Evolutionary conservation across 2,888 invertebrate genomes (phyloP), one percentile per base, ranked within the genome.

Genomic region (Drosophila cognata): DNA sequence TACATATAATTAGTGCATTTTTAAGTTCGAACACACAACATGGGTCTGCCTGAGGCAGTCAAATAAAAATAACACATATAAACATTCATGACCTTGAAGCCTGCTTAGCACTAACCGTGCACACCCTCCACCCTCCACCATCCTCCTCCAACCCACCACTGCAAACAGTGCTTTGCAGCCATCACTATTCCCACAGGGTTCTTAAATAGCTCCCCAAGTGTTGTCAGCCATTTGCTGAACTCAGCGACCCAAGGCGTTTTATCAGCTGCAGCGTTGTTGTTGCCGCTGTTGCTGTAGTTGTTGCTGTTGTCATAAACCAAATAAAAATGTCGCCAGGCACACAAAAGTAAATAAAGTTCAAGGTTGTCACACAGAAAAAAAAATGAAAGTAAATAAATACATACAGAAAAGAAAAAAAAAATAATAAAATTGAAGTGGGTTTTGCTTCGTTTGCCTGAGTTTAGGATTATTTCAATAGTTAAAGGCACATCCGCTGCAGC

Each of bases 401-500:
- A 56, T 56, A 67, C 63, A 63, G 72, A 67, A 68, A 50, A 48
- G 50, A 55, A 50, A 59, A 38, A 56, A 55, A 58, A 53, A 6
- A 13, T 35, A 55, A 57, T 21, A 59, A 36, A 59, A 66, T 62
- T 46, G 50, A 73, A 60, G 51, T 65, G 63, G 60, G 71, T 66
- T 58, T 55, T 52, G 63, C 60, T 68, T 58, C 61, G 64, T 82
- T 64, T 60, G 62, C 70, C 69, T 72, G 71, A 68, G 71, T 71
- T 58, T 53, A 63, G 84, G 84, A 84, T 88, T 88, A 89, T 82
- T 89, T 77, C 82, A 85, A 89, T 84, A 89, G 89, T 87, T 74
- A 64, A 64, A 56, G 87, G 87, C 78, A 89, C 84, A 85, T 85
- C 85, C 85, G 87, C 64, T 87, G 87, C 89, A 87, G 85, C 89